Base-by-base conservation (phyloP, 2,888 invertebrate species). In the Gastracanthus pulcherrimus region DNA sequence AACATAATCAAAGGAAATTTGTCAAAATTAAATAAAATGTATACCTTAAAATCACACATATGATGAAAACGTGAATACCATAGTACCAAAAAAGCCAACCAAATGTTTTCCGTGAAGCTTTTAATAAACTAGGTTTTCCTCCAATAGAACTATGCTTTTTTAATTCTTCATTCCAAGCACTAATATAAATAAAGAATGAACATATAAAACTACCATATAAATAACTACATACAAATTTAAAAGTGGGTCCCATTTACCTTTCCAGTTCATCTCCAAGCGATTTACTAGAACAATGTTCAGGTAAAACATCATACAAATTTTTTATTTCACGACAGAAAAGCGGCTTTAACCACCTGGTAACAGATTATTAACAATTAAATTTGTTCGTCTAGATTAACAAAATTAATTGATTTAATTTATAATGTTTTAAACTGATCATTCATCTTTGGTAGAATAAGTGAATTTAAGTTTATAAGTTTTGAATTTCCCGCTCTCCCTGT, bases 261-360 rank as follows among this genome's bases (percentile, higher is more conserved):
- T 95, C 95, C 38, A 96, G 91, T 19, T 92, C 92, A 88, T 95
- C 94, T 7, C 95, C 95, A 19, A 96, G 92, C 11, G 91, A 89
- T 81, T 94, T 94, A 0, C 96, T 95, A 62, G 92, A 91, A 89
- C 96, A n/a, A n/a, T n/a, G 95, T 23, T 92, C 91, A 1, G 92
- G 91, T n/a, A 94, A 91, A 5, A 94, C 93, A 86, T 94, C 94
- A 92, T 94, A 95, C 31, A 96, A 89, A 87, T 96, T 95, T 84
- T 94, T 94, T 23, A 94, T 94, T 48, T 95, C 95, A 88, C 93
- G 93, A 86, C 92, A 93, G 86, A 95, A 94, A 83, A 94, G 92
- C 38, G 93, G 93, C 84, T 94, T 93, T 76, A 95, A 92, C 95
- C 95, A 96, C 92, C 96, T 96, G 4, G 13, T 4, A 19, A 48